Evolutionary conservation across 2,113 vertebrate species (phyloP).

Genomic region (Nyctibius bracteatus): DNA sequence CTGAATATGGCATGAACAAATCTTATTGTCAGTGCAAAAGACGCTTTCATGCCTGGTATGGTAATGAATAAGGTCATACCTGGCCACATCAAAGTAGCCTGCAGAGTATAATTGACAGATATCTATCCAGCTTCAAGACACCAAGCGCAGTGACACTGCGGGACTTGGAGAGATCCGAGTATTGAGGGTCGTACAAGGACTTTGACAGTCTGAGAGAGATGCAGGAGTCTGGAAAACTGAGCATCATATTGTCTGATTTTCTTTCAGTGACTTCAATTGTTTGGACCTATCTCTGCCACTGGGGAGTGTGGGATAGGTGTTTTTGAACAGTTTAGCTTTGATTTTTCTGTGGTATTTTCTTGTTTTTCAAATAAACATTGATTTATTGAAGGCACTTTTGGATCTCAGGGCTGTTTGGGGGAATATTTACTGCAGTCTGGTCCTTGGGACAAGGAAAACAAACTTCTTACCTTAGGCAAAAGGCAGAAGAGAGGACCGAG

Average conservation of each 20-base stretch:
- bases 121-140: slow-evolving; percentile 54
- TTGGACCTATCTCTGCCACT: slow-evolving; percentile 6
- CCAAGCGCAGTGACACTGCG: background rate
- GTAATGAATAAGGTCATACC: slow-evolving; percentile 61
- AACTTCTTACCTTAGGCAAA: slow-evolving; percentile 54
- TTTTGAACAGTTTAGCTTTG: slow-evolving; percentile 60
- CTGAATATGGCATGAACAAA: slow-evolving; percentile 4
- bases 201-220: slow-evolving; percentile 29
- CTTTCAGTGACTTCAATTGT: slow-evolving; percentile 36
- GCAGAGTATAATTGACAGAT: slow-evolving; percentile 58
- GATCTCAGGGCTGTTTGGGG: slow-evolving; percentile 13
- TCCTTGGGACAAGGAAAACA: slow-evolving; percentile 22
- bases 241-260: background rate
- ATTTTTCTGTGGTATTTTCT: slow-evolving; percentile 35
- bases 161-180: background rate
- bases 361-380: slow-evolving; percentile 58
- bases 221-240: slow-evolving; percentile 16
- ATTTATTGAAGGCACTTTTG: slow-evolving; percentile 36
- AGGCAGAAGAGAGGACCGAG: background rate
- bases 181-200: slow-evolving; percentile 51
- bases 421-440: slow-evolving; percentile 15
- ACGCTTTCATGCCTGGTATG: slow-evolving; percentile 50
- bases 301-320: background rate
- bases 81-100: slow-evolving; percentile 55
- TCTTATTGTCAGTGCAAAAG: slow-evolving; percentile 47